These are phyloP conservation scores for Leucoma salicis DNA, from an alignment of 2,888 invertebrate genomes.

Conservation along the genomic window DNA sequence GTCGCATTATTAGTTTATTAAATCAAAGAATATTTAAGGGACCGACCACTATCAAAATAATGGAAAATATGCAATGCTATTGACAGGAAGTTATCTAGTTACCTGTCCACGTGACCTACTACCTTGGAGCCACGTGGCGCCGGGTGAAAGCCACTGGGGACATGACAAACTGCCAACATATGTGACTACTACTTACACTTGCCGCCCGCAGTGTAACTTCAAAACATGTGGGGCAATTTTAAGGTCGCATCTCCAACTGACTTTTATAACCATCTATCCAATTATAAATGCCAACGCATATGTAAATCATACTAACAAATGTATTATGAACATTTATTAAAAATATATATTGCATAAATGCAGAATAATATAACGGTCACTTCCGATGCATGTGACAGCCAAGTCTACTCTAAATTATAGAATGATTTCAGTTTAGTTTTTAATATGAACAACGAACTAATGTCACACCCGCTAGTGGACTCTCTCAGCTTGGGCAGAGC, in stretches of 20 bases:
- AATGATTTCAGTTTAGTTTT: too few relatives aligned
- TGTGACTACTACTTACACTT: conserved; percentile 49
- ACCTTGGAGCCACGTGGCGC: conserved; percentile 58
- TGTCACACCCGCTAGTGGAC: too few relatives aligned
- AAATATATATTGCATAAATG: neutral
- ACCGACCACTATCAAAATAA: too few relatives aligned
- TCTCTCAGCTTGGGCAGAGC: too few relatives aligned
- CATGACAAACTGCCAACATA: conserved; percentile 58
- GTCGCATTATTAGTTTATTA: too few relatives aligned
- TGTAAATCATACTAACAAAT: conserved; percentile 12
- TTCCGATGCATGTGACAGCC: too few relatives aligned
- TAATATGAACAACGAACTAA: too few relatives aligned
- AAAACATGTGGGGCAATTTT: conserved; percentile 29
- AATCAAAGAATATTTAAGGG: too few relatives aligned
- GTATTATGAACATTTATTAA: neutral
- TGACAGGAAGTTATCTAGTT: conserved; percentile 50
- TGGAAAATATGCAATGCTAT: conserved; percentile 53
- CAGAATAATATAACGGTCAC: too few relatives aligned
- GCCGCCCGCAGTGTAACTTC: conserved; percentile 35
- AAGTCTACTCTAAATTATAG: too few relatives aligned
- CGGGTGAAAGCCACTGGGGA: conserved; percentile 54
- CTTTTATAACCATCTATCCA: conserved; percentile 8
- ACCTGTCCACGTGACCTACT: conserved; percentile 66
- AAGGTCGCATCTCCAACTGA: conserved; percentile 49
- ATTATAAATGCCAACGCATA: neutral